Evolutionary conservation across 1,140 invertebrate genomes (phyloP), one percentile per base, ranked within the genome.

Genomic region (Heliconius hermathena): DNA sequence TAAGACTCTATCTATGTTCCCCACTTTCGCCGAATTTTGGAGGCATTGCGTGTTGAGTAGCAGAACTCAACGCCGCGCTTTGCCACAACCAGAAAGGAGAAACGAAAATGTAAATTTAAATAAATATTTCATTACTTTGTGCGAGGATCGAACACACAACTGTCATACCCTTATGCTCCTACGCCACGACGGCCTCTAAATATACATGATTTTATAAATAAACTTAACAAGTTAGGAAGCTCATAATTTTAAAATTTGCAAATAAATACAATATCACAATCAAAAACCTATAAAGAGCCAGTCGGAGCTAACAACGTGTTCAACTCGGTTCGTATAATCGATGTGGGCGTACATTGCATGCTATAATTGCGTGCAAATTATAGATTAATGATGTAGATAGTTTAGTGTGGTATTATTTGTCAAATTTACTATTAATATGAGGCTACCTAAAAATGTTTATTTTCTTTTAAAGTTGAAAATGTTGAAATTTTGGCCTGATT

Each of bases 311-410:
- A 71, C 46, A 8, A 71, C 54, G 0, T 6, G 38, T 18, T 71
- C 60, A 8, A 75, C 49, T 57, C 73, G 76, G 80, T 73, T 71
- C 71, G 29, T 80, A 80, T 83, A 79, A 85, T 83, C 81, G 84
- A 84, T 80, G 79, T 82, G 82, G 89, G 87, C 86, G 85, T 82
- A 54, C 73, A 83, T 84, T 70, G 84, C 84, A 83, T 84, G 76
- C 83, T 81, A 74, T 84, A 82, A 87, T 85, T 83, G 84, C 86
- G 84, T 87, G 82, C 80, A 88, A 88, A 90, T 90, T 88, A 82
- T 84, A 84, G 79, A 87, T 89, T 86, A 87, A 89, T 85, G 77
- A 84, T 83, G 74, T 79, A 81, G 83, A 90, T 87, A 76, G 84
- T 86, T 86, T 87, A 86, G 71, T 72, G 73, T 78, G 66, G 78